phyloP scores from a whole-genome alignment of 2,797 vertebrate genomes.

The Spizella passerina region DNA sequence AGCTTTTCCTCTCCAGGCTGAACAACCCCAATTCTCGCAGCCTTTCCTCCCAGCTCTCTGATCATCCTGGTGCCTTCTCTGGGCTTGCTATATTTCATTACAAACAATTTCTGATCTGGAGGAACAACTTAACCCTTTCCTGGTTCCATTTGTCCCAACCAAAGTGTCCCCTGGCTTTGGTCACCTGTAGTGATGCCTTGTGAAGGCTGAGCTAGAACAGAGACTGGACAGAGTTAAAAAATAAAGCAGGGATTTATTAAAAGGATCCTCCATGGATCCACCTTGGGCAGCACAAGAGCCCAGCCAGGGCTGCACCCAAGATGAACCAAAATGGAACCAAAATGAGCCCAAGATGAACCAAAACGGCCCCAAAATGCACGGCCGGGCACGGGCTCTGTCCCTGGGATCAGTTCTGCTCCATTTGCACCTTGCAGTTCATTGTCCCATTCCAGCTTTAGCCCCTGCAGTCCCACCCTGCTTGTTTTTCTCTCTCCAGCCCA shows the following conservation, averaged over 20 bases:
- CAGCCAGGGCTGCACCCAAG: background rate
- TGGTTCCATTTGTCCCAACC: background rate
- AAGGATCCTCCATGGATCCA: background rate
- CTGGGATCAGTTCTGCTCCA: background rate
- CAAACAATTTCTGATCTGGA: background rate
- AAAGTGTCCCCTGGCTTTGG: background rate
- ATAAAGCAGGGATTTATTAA: background rate
- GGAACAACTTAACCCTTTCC: background rate
- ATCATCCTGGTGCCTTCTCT: background rate
- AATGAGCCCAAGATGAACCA: too few relatives aligned
- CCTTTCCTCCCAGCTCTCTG: background rate
- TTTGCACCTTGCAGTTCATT: background rate
- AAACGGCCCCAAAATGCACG: background rate
- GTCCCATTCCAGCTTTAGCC: background rate
- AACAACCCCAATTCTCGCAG: background rate
- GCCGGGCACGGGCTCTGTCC: rapidly evolving
- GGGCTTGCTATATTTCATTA: rapidly evolving
- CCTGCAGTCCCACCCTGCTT: background rate
- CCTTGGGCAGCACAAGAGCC: background rate
- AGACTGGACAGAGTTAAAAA: background rate
- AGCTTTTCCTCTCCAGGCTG: background rate
- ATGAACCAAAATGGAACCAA: background rate
- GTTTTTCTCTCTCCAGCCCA: too few relatives aligned
- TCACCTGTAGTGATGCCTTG: background rate
- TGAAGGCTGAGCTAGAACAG: background rate